Evolutionary conservation across 2,888 invertebrate species (phyloP), one percentile per base, ranked within the genome.

Genomic region (Punctoribates punctum): DNA sequence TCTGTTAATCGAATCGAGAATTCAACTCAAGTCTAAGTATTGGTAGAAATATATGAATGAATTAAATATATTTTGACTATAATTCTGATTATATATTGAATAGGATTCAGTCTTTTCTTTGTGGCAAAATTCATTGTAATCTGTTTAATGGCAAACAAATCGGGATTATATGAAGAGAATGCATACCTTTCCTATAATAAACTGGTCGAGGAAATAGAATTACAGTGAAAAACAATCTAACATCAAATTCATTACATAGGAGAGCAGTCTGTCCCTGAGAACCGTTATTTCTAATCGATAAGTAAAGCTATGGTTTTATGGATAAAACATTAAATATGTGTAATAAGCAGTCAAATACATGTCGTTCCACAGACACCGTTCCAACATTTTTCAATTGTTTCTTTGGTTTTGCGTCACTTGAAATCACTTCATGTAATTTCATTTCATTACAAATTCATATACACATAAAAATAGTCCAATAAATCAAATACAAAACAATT

Each of bases 91-190:
- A 51, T 62, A 62, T 29, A 29, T 34, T n/a, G 17, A 62, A 62
- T 29, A 11, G 8, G 11, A 57, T 57, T 25, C 62, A 62, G 11
- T 62, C 27, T 62, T 62, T 62, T 29, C 11, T 29, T 62, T 13
- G 15, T 27, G n/a, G 34, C n/a, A 62, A 62, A 70, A 70, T 42
- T 20, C 38, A 70, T 20, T 70, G 34, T 70, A 70, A 70, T 70
- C 70, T 70, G 70, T 70, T 70, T 70, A 42, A 70, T 70, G 42
- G 42, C 70, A 70, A 70, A 46, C 42, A 70, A 70, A 70, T 70
- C 42, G 38, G 70, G 70, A 70, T 38, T 70, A 62, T 42, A 70
- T 70, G 42, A 2, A 70, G n/a, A n/a, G n/a, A 70, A 65, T 34
- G 42, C 42, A 42, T 42, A 27, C 34, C 38, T 29, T 65, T 65